Base-by-base conservation (phyloP, 92 coral and sea anemone genomes). In the Micromussa lordhowensis region DNA sequence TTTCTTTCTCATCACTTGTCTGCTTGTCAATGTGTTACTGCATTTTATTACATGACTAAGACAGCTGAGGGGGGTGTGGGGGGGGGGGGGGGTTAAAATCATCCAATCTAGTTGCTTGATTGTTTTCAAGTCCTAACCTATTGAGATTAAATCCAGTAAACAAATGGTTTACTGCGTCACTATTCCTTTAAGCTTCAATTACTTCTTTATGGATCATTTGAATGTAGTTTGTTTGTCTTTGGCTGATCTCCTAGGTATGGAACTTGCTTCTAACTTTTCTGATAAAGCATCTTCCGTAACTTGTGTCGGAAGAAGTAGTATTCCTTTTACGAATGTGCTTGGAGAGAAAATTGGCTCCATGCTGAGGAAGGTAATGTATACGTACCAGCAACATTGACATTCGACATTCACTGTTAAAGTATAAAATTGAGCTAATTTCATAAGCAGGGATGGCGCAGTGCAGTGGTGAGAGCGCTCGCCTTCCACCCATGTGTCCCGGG, bases 281-380 rank as follows among this genome's bases (percentile, higher is more conserved):
- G 98, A 92, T 51, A 97, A 97, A 90, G 99, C 99, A 36, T 68
- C 89, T 7, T 96, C 98, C 4, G 99, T 97, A 77, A 93, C 96
- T 11, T 96, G 96, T 21, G 91, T 97, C 11, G 98, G 97, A 10
- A 92, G 94, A 80, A 82, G 94, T 28, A 93, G 91, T 61, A 94
- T 88, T 74, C 99, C 99, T 32, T 97, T 97, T 86, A 95, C 90
- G 10, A 94, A 90, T 59, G 94, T 92, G 30, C 94, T 97, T 86
- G 99, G 99, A 40, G 86, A 93, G 66, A 89, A 88, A 68, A 96
- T 97, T 69, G 99, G 99, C 57, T 68, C 93, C 22, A 92, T 96
- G 59, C 82, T 97, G 80, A 96, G 89, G 85, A 89, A 94, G 98
- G 99, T 95, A 83, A 32, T 71, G 13, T 85, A 44, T 17, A 5